Percentiles rank a stretch among this genome's conserved stretches.
These are phyloP conservation scores for roundworm (Caenorhabditis elegans) DNA, from an alignment of 1,140 invertebrate genomes.

Conservation along the genomic window DNA sequence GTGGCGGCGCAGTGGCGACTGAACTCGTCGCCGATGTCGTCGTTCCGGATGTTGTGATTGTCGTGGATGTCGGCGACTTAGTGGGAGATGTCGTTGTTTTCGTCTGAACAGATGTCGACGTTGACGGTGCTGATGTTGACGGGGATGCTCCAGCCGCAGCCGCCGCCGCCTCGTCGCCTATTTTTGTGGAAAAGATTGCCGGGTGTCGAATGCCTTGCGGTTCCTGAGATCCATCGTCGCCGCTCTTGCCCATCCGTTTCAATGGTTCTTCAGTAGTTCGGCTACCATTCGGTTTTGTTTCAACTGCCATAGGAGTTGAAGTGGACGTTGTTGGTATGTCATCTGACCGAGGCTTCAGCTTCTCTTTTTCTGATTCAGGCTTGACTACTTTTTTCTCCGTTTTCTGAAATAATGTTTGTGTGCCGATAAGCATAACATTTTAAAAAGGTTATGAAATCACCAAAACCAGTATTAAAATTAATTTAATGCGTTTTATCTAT, in stretches of 20 bases:
- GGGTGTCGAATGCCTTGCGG: constrained; percentile 1
- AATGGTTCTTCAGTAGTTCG: background rate
- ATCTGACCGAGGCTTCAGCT: background rate
- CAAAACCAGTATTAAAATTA: no score
- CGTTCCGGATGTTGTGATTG: background rate
- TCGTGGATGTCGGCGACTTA: background rate
- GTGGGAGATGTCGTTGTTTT: background rate
- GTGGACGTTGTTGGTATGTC: background rate
- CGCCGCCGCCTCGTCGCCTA: background rate
- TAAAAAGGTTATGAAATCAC: no score
- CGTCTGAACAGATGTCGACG: no score
- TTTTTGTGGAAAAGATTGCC: constrained; percentile 25
- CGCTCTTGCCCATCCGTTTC: background rate
- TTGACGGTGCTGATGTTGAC: background rate
- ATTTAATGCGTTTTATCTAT: no score
- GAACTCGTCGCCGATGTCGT: background rate
- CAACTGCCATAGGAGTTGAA: constrained; percentile 15
- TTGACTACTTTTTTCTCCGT: background rate
- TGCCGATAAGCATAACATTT: no score
- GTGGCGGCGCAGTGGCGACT: background rate
- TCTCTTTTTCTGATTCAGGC: background rate
- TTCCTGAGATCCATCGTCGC: background rate
- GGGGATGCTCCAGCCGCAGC: background rate
- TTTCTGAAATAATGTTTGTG: background rate
- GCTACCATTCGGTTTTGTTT: background rate